A percentile compares a stretch with the other conserved stretches of the same genome.
Conservation (phyloP, 2,113 vertebrate species). For the Empidonax traillii region DNA sequence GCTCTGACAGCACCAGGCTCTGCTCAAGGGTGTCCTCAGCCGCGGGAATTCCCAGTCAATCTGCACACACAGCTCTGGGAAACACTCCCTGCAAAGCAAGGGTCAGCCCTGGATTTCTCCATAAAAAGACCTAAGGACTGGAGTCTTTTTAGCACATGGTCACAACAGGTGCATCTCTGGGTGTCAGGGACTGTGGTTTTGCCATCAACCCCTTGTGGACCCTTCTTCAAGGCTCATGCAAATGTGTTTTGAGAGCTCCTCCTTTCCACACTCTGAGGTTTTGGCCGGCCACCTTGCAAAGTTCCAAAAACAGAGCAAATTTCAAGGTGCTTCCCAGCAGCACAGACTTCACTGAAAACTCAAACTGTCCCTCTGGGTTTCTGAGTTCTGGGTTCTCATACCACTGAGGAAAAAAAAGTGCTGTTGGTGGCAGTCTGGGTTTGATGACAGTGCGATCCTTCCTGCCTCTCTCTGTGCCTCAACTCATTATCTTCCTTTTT, state of each 20-base stretch:
- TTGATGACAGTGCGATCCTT: background rate
- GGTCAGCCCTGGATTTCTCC: background rate
- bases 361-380: fast-evolving
- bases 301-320: background rate
- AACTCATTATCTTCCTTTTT: constrained; percentile 5
- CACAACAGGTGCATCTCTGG: background rate
- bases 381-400: background rate
- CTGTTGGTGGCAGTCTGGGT: background rate
- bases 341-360: background rate
- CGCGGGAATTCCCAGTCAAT: background rate
- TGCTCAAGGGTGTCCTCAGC: background rate
- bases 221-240: background rate
- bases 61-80: background rate
- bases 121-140: background rate
- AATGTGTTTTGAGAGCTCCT: background rate
- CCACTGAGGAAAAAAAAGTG: background rate
- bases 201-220: background rate
- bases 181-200: background rate
- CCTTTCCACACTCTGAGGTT: background rate
- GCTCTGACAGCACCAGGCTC: background rate
- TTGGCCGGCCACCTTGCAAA: background rate
- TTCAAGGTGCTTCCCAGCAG: background rate
- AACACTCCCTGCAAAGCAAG: background rate
- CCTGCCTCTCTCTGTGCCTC: background rate
- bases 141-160: background rate